phyloP scores from a whole-genome alignment of 2,888 invertebrate genomes.

The Craniophora ligustri region DNA sequence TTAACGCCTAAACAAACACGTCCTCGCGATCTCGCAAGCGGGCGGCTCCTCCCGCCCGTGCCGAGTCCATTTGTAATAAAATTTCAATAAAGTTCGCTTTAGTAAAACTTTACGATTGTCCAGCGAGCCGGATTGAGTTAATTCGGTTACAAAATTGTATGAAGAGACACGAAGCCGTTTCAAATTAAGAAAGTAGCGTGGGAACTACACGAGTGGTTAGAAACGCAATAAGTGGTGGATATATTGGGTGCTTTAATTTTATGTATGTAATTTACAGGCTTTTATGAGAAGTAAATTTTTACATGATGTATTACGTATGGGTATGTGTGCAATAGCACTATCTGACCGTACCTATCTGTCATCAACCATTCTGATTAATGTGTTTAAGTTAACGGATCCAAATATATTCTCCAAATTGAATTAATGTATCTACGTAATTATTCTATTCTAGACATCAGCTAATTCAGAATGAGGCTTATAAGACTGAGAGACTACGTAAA shows the following conservation, averaged over 20 bases:
- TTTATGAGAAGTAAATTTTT: conserved; percentile 70
- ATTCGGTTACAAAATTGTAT: conserved; percentile 60
- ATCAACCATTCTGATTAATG: conserved; percentile 45
- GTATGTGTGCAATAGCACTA: conserved; percentile 73
- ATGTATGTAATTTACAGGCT: conserved; percentile 78
- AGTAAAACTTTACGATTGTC: conserved; percentile 68
- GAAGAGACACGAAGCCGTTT: conserved; percentile 61
- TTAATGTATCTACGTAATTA: conserved; percentile 57
- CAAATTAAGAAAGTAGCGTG: conserved; percentile 60
- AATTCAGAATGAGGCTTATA: conserved; percentile 81
- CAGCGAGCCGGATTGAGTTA: conserved; percentile 63
- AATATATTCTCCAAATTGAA: conserved; percentile 44
- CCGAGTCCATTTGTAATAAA: conserved; percentile 78
- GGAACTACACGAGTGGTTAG: conserved; percentile 67
- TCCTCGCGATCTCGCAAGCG: conserved; percentile 76
- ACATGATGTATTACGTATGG: conserved; percentile 65
- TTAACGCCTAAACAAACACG: conserved; percentile 79
- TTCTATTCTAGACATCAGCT: conserved; percentile 70
- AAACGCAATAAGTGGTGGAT: conserved; percentile 77
- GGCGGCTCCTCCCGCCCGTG: conserved; percentile 66
- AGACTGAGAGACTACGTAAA: conserved; percentile 87
- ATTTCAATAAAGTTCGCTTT: conserved; percentile 70
- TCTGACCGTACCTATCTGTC: conserved; percentile 67
- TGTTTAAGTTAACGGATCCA: conserved; percentile 47
- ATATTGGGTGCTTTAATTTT: conserved; percentile 84